These are phyloP conservation scores for Spilogale gracilis DNA, from an alignment of 2,113 vertebrate species.

Conservation along the genomic window DNA sequence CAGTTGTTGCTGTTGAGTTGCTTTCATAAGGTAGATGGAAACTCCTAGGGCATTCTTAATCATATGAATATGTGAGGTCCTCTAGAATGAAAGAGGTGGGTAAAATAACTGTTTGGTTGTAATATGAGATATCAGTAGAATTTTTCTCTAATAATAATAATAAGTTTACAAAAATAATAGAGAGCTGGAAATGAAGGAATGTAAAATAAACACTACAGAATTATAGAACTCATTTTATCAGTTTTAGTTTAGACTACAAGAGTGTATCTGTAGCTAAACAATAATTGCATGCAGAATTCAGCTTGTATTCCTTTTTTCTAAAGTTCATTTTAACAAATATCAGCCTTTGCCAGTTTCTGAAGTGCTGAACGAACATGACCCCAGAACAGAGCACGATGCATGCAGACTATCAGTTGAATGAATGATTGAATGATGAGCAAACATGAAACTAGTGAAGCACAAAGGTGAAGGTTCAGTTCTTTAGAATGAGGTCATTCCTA, in stretches of 20 bases:
- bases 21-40: background rate
- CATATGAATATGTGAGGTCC: background rate
- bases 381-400: background rate
- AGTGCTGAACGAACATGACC: background rate
- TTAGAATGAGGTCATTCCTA: background rate
- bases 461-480: background rate
- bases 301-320: background rate
- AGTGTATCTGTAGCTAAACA: background rate
- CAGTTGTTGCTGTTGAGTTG: background rate
- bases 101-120: background rate
- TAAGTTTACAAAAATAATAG: constrained; percentile 3
- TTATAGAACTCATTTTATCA: background rate
- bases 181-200: background rate
- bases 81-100: background rate
- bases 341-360: background rate
- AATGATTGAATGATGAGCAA: background rate
- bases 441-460: background rate
- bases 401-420: background rate
- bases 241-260: background rate
- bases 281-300: background rate
- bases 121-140: background rate
- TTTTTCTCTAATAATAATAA: background rate
- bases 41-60: background rate
- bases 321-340: background rate
- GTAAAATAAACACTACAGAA: background rate